Evolutionary conservation across 2,113 vertebrate genomes (phyloP).

Genomic region (Butorides virescens): DNA sequence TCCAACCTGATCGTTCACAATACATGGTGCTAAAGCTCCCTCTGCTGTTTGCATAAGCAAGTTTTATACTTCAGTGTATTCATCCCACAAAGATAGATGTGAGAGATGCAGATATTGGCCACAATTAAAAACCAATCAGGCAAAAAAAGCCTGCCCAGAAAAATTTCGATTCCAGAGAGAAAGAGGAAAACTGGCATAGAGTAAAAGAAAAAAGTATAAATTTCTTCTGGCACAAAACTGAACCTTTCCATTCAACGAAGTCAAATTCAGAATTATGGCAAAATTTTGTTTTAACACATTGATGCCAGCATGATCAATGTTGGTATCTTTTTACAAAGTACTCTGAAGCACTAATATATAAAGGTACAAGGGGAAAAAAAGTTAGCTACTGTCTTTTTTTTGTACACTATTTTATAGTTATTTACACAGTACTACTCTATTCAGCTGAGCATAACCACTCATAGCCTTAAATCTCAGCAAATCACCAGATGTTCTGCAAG

Average conservation of each 20-base stretch:
- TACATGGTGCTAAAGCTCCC: constrained; percentile 6
- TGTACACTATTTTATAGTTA: background rate
- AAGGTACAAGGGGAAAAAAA: background rate
- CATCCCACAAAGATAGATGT: background rate
- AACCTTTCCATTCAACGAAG: background rate
- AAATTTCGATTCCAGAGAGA: background rate
- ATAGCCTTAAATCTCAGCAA: background rate
- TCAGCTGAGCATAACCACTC: background rate
- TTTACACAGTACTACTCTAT: background rate
- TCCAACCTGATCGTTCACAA: background rate
- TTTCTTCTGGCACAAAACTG: background rate
- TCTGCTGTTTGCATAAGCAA: constrained; percentile 33
- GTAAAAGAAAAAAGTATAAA: background rate
- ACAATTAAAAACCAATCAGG: background rate
- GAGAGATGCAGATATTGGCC: background rate
- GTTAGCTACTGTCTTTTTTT: background rate
- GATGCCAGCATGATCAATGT: background rate
- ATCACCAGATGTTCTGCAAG: background rate
- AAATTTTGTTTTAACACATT: background rate
- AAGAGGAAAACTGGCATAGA: fast-evolving
- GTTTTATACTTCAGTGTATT: background rate
- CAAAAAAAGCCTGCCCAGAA: background rate
- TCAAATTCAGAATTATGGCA: background rate
- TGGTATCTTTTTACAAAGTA: background rate
- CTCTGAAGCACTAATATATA: background rate